These are phyloP conservation scores for Sinonovacula constricta DNA, from an alignment of 1,140 invertebrate species.

Conservation along the genomic window DNA sequence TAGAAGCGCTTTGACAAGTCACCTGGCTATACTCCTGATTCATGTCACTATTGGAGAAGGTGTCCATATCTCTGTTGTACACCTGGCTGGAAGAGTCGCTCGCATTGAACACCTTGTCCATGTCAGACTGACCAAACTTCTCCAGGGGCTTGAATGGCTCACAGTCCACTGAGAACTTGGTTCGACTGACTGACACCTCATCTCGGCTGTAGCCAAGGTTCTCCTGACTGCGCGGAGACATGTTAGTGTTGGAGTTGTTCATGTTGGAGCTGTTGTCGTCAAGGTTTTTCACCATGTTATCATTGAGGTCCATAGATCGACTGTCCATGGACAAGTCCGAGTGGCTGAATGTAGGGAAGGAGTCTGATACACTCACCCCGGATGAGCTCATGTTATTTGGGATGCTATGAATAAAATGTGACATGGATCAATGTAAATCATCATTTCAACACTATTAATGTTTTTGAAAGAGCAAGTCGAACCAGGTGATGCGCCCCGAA, in stretches of 20 bases:
- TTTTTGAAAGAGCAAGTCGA: no score
- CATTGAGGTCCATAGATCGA: slow-evolving; percentile 41
- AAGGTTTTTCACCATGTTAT: slow-evolving; percentile 42
- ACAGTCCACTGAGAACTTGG: slow-evolving; percentile 42
- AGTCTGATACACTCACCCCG: slow-evolving; percentile 45
- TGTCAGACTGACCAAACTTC: slow-evolving; percentile 34
- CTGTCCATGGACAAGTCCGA: slow-evolving; percentile 50
- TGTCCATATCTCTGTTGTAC: slow-evolving; percentile 31
- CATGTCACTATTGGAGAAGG: slow-evolving; percentile 18
- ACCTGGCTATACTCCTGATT: slow-evolving; percentile 28
- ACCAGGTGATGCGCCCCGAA: no score
- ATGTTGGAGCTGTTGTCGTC: slow-evolving; percentile 53
- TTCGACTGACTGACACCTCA: slow-evolving; percentile 1
- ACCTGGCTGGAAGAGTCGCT: slow-evolving; percentile 10
- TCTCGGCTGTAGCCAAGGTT: slow-evolving; percentile 30
- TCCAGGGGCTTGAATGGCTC: slow-evolving; percentile 33
- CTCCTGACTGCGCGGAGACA: slow-evolving; percentile 60
- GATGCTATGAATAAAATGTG: slow-evolving; percentile 26
- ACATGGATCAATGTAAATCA: neutral
- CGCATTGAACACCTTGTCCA: slow-evolving; percentile 39
- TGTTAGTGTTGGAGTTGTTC: slow-evolving; percentile 33
- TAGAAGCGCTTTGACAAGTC: no score
- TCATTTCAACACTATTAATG: neutral
- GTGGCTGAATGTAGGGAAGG: slow-evolving; percentile 56
- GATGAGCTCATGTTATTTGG: slow-evolving; percentile 1